Evolutionary conservation across 2,888 invertebrate species (phyloP).

Genomic region (Zootermopsis nevadensis): DNA sequence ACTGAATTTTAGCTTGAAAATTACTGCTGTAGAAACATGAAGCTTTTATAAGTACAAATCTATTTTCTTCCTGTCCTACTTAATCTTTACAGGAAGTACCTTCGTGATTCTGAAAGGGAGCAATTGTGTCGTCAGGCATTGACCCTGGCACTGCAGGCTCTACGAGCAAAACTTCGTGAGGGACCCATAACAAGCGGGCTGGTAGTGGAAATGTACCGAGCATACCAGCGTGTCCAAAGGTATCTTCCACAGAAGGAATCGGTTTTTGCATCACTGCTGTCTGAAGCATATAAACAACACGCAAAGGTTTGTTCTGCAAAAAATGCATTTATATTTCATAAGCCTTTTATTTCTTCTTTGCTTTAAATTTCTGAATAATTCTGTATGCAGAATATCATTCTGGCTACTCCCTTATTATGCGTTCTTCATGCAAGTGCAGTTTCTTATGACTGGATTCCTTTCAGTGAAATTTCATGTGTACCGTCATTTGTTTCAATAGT

Average conservation of each 20-base stretch:
- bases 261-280: constrained; percentile 72
- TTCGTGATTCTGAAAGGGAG: constrained; percentile 86
- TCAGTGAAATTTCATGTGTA: too few relatives aligned
- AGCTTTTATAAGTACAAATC: too few relatives aligned
- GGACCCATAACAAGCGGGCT: constrained; percentile 60
- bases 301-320: constrained; percentile 65
- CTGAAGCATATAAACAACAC: constrained; percentile 77
- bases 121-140: constrained; percentile 84
- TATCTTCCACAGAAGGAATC: constrained; percentile 70
- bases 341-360: constrained; percentile 43
- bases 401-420: background rate
- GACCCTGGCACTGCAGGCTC: constrained; percentile 76
- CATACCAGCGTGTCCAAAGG: constrained; percentile 77
- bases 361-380: constrained; percentile 58
- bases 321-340: background rate
- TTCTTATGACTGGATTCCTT: too few relatives aligned
- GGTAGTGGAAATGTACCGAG: constrained; percentile 72
- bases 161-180: constrained; percentile 62
- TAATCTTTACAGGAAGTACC: constrained; percentile 74
- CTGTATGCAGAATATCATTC: background rate
- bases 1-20: too few relatives aligned
- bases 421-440: background rate
- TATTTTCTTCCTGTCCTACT: background rate
- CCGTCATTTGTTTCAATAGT: too few relatives aligned
- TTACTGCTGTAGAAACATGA: too few relatives aligned